Conservation (phyloP, 2,888 invertebrate genomes). For the Euproctis similis region DNA sequence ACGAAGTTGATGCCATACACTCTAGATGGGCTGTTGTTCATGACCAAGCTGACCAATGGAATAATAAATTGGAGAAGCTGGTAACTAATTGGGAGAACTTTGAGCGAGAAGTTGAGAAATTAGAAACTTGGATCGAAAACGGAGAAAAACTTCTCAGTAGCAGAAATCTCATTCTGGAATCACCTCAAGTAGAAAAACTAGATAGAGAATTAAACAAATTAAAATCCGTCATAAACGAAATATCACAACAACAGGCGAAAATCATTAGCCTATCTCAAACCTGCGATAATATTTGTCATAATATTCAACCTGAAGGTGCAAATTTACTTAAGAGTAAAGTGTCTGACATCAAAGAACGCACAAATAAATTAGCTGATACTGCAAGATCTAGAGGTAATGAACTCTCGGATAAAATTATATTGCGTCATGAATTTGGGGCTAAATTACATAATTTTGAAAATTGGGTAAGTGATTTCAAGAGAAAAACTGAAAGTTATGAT, state of each 20-base stretch:
- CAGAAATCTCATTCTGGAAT: constrained; percentile 77
- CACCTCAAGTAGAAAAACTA: constrained; percentile 83
- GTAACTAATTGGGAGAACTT: constrained; percentile 88
- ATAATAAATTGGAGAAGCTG: constrained; percentile 85
- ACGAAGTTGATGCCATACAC: constrained; percentile 89
- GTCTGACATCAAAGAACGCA: constrained; percentile 82
- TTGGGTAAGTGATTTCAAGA: constrained; percentile 85
- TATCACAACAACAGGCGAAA: constrained; percentile 90
- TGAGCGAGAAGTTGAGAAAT: constrained; percentile 83
- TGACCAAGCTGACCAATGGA: constrained; percentile 85
- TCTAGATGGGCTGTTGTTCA: constrained; percentile 91
- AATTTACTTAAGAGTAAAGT: constrained; percentile 82
- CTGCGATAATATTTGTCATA: constrained; percentile 86
- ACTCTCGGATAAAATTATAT: constrained; percentile 86
- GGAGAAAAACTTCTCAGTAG: constrained; percentile 78
- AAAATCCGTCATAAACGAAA: constrained; percentile 88
- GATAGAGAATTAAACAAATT: constrained; percentile 85
- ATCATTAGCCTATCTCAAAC: constrained; percentile 86
- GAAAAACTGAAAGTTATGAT: constrained; percentile 84
- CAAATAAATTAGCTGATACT: constrained; percentile 84
- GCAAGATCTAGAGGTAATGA: constrained; percentile 85
- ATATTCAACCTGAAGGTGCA: constrained; percentile 86
- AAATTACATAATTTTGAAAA: constrained; percentile 86
- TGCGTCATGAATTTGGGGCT: constrained; percentile 88
- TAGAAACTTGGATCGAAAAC: constrained; percentile 85